phyloP scores from a whole-genome alignment of 2,113 vertebrate species.

The Chrysemys picta region DNA sequence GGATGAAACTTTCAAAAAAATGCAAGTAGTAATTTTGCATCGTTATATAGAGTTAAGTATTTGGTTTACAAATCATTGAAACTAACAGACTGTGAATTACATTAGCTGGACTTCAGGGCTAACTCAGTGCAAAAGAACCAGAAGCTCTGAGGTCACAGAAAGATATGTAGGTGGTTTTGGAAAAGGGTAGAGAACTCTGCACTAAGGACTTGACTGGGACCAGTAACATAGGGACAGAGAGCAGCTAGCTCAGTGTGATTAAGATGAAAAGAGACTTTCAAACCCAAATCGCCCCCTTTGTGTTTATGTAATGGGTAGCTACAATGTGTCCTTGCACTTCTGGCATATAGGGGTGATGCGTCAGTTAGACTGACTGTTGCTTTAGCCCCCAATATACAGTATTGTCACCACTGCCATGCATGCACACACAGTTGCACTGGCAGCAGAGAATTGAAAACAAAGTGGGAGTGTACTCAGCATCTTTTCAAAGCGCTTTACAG shows the following conservation, averaged over 20 bases:
- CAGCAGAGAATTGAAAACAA: not conserved
- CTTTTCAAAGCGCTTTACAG: not conserved
- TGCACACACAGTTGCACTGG: not conserved
- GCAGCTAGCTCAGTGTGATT: not conserved
- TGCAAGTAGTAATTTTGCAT: not conserved
- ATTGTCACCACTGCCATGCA: not conserved
- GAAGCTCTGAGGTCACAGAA: not conserved
- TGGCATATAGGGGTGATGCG: too few species aligned
- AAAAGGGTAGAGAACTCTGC: not conserved
- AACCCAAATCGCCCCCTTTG: not conserved
- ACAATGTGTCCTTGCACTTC: not conserved
- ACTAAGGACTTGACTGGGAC: not conserved
- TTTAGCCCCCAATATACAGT: not conserved
- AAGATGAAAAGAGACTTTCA: not conserved
- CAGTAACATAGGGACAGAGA: not conserved
- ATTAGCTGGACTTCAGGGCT: not conserved
- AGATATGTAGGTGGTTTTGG: accelerated
- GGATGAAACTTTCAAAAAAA: not conserved
- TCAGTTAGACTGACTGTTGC: not conserved
- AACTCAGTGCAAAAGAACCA: not conserved
- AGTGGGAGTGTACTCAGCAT: not conserved
- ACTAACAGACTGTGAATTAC: not conserved
- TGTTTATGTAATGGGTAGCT: not conserved
- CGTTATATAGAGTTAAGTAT: not conserved
- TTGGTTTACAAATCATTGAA: not conserved